Evolutionary conservation across 1,140 invertebrate species (phyloP), one percentile per base, ranked within the genome.

Genomic region (Branchinecta lindahli): DNA sequence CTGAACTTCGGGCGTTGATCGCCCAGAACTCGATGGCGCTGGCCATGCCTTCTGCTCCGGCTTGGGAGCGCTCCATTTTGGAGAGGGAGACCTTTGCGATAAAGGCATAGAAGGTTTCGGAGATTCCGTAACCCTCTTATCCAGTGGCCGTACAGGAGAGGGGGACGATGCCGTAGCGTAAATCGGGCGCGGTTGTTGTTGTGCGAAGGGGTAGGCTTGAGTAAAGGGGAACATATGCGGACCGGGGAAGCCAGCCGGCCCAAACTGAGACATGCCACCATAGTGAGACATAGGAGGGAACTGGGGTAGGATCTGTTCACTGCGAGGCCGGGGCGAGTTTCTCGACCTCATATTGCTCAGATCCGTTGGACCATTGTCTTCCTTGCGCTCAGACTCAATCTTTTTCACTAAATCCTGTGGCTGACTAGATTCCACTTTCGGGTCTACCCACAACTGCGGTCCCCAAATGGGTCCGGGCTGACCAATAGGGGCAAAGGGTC

Each of bases 71-170:
- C 47, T 18, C 44, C 65, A 33, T 18, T 66, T 44, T 66, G n/a
- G 52, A 61, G 44, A 67, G 33, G n/a, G 69, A 2, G 46, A 21
- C 46, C 12, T 21, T 21, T 68, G 66, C 70, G n/a, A 45, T 20
- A 61, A 61, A 61, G 52, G 52, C 52, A 61, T 15, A 61, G 18
- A 12, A 1, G 52, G 52, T 61, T 20, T 61, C 68, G 72, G 9
- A 65, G 67, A 66, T 70, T 45, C 33, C 70, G 69, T 69, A n/a
- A 68, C 44, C 18, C 66, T 68, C 44, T 46, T 67, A 72, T 71
- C 71, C 33, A 81, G 80, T 12, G 80, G 79, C 15, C 82, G 76
- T 68, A 82, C 78, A 75, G 84, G 81, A 5, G 84, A 83, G 18
- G 83, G 83, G 21, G 81, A 80, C 33, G 81, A 75, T 0, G 78